Evolutionary conservation across 2,888 invertebrate genomes (phyloP).

Genomic region (Lissonota sp.): DNA sequence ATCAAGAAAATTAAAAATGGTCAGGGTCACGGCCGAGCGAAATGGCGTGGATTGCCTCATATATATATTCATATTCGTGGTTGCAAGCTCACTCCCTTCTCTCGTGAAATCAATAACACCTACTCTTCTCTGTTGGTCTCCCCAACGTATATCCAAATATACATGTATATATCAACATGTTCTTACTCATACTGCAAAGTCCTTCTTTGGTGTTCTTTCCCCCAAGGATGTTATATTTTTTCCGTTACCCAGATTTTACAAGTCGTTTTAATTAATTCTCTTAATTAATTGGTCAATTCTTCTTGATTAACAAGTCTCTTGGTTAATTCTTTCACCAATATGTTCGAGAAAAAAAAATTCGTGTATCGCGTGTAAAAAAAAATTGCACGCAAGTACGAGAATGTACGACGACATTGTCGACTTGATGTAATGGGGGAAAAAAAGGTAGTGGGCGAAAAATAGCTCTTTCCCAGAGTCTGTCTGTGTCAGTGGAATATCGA

Average conservation of each 20-base stretch:
- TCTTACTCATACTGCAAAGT: conserved; percentile 28
- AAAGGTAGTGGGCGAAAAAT: background rate
- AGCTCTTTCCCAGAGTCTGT: background rate
- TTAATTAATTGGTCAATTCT: background rate
- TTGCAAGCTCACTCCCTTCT: conserved; percentile 49
- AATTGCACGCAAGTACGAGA: background rate
- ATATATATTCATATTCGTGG: conserved; percentile 30
- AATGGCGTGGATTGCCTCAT: no score
- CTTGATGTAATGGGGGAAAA: conserved; percentile 1
- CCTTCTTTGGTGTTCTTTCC: conserved; percentile 3
- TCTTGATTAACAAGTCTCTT: no score
- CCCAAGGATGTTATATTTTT: background rate
- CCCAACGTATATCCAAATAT: background rate
- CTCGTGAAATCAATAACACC: conserved; percentile 64
- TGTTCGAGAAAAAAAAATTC: no score
- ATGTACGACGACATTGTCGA: background rate
- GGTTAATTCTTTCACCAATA: no score
- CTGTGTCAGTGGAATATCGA: background rate
- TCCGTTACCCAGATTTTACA: background rate
- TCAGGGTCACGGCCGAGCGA: no score
- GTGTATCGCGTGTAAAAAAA: background rate
- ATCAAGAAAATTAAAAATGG: no score
- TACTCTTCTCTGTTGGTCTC: conserved; percentile 46
- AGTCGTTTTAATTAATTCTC: background rate
- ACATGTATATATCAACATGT: background rate